Evolutionary conservation across 2,113 vertebrate genomes (phyloP), one percentile per base, ranked within the genome.

Genomic region (Heloderma charlesbogerti): DNA sequence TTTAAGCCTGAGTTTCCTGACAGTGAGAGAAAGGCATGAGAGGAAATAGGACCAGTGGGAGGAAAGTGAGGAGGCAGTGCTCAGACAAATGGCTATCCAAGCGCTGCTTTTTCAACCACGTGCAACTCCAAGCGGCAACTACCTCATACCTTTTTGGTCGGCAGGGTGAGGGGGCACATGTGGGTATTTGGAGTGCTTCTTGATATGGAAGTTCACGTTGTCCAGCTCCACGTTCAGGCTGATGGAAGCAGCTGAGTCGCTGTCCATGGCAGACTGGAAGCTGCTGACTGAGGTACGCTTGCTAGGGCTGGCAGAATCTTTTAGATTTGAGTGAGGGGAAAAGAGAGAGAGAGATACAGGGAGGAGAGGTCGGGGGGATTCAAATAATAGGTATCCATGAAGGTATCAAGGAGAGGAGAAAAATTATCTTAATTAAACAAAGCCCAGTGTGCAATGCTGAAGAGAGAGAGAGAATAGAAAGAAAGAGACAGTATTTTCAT

Each of bases 171-270:
- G 97, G 95, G 98, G 98, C 94, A 99, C 98, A 91, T 99, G 98
- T 93, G 99, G 99, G 96, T 99, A 99, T 97, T 99, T 99, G 98
- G 99, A 98, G 97, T 98, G 99, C 97, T 99, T 99, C 98, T 99
- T 99, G 98, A 99, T 99, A 98, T 99, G 99, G 97, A 99, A 99
- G 98, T 99, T 99, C 96, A 99, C 99, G 94, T 99, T 99, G 98
- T 99, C 99, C 97, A 99, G 98, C 98, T 99, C 99, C 98, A 99
- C 98, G 96, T 99, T 99, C 94, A 99, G 98, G 97, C 98, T 99
- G 97, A 99, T 99, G 93, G 99, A 99, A 89, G 99, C 98, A 4
- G 99, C 99, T 6, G 99, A 99, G 97, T 99, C 99, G 93, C 99
- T 99, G 97, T 99, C 99, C 98, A 99, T 97, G 94, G 98, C 98